Evolutionary conservation across 2,113 vertebrate species (phyloP).

Genomic region (Erythrocercus mccallii): DNA sequence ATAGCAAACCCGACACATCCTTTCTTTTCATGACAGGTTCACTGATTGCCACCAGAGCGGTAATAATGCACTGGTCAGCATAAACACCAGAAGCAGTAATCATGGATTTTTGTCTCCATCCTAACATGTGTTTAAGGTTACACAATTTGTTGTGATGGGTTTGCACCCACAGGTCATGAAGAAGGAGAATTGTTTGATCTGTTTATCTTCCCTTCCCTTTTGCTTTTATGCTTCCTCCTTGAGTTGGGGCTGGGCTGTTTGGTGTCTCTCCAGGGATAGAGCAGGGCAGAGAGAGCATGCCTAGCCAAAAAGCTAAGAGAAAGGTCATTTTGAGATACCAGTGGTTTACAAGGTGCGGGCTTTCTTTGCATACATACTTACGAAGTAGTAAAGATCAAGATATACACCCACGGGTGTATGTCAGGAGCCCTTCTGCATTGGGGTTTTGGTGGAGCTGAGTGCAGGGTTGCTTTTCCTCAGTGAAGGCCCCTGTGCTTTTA

Average conservation of each 20-base stretch:
- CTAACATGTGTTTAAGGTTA: not conserved
- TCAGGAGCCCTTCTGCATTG: not conserved
- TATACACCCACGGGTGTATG: not conserved
- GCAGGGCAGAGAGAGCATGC: not conserved
- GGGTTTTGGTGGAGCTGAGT: not conserved
- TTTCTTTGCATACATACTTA: not conserved
- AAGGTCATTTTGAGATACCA: not conserved
- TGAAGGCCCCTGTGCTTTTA: not conserved
- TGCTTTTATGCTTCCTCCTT: not conserved
- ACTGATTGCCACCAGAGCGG: not conserved
- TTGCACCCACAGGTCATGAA: not conserved
- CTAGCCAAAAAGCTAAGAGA: not conserved
- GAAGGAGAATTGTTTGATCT: not conserved
- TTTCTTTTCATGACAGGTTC: not conserved
- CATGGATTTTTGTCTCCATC: not conserved
- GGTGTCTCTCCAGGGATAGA: not conserved
- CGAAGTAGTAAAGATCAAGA: not conserved
- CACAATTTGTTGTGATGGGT: not conserved
- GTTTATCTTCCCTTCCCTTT: not conserved
- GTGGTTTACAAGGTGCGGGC: accelerated
- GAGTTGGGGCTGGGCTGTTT: not conserved
- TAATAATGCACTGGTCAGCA: not conserved
- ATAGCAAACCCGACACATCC: not conserved
- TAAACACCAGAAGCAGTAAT: not conserved
- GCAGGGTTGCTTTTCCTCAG: not conserved